Conservation (phyloP, 2,888 invertebrate genomes). For the Sacculina carcini region DNA sequence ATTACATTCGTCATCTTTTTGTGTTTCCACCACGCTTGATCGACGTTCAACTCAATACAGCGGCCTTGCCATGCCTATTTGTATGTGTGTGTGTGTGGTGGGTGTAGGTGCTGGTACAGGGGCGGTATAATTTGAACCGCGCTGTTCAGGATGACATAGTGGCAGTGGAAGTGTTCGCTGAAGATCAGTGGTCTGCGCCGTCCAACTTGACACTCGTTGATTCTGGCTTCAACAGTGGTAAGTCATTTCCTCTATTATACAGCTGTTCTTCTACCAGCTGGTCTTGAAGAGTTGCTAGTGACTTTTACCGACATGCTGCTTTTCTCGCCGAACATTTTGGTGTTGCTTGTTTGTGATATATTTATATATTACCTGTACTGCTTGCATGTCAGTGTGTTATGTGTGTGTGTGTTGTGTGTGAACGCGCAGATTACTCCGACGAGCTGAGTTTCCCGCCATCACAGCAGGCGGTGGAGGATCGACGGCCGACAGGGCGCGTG, state of each 20-base stretch:
- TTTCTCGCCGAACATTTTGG: no score
- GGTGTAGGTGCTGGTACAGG: conserved; percentile 40
- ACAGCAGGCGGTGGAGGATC: conserved; percentile 6
- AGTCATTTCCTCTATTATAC: no score
- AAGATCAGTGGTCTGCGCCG: conserved; percentile 69
- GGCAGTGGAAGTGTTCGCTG: conserved; percentile 61
- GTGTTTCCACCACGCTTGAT: no score
- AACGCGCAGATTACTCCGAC: neutral
- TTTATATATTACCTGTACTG: no score
- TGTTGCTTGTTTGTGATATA: no score
- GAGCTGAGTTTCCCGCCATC: conserved; percentile 9
- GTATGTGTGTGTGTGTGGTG: conserved; percentile 8
- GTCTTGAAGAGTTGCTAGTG: no score
- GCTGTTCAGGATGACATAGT: conserved; percentile 85
- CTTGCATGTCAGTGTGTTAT: no score
- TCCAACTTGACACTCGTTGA: conserved; percentile 36
- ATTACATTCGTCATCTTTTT: no score
- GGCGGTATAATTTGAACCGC: conserved; percentile 58
- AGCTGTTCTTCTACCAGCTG: no score
- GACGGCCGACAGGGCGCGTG: conserved; percentile 22
- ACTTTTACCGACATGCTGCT: no score
- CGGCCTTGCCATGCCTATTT: conserved; percentile 4
- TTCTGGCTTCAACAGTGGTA: conserved; percentile 23
- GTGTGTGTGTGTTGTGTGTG: neutral
- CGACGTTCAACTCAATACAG: no score